Conservation (phyloP, 2,888 invertebrate species). For the Sarcophaga subvicina region DNA sequence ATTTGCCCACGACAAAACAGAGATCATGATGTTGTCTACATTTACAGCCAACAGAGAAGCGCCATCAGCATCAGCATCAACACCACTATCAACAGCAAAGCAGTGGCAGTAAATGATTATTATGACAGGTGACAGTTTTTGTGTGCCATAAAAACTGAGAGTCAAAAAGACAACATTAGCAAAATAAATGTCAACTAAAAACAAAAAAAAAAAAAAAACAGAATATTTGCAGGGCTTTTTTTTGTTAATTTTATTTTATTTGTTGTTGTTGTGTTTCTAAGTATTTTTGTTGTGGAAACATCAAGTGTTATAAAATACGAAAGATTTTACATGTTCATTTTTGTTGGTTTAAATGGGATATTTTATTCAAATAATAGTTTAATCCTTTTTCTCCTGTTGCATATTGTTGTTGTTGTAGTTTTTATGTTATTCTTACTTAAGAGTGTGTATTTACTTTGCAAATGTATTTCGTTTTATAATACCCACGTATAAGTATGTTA, state of each 20-base stretch:
- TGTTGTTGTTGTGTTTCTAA: background rate
- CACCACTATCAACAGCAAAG: background rate
- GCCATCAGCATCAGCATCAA: background rate
- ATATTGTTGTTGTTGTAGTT: background rate
- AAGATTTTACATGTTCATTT: background rate
- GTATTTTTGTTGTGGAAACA: background rate
- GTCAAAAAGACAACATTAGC: background rate
- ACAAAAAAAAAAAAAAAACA: background rate
- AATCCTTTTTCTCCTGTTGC: background rate
- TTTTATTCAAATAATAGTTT: background rate
- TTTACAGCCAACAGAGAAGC: background rate
- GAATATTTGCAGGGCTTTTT: background rate
- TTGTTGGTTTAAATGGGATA: background rate
- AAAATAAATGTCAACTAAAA: background rate
- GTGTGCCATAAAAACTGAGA: conserved; percentile 1
- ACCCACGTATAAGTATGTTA: background rate
- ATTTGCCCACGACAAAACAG: background rate
- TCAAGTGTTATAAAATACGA: background rate
- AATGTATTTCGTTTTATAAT: background rate
- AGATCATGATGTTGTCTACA: conserved; percentile 51
- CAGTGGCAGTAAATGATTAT: conserved; percentile 45
- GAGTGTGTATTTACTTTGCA: conserved; percentile 7
- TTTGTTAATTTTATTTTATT: background rate
- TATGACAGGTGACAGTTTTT: conserved; percentile 53
- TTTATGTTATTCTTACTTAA: no score